A percentile compares a stretch with the other conserved stretches of the same genome.
These are phyloP conservation scores for Gymnocephalus cernua DNA, from an alignment of 2,113 vertebrate species.

Conservation along the genomic window DNA sequence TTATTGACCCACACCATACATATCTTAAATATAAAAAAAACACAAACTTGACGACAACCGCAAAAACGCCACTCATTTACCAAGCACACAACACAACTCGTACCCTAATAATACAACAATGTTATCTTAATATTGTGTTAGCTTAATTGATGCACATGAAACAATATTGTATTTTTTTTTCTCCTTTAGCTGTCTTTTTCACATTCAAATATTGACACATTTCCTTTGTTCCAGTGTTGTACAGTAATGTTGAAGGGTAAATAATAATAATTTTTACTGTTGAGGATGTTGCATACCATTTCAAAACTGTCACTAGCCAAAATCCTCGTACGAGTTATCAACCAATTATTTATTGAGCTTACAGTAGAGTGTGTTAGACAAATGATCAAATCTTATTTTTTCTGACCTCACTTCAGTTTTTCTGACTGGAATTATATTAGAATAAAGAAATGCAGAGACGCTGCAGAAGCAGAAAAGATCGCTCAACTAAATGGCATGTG, in stretches of 20 bases:
- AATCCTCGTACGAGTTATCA: neutral
- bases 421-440: neutral
- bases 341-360: neutral
- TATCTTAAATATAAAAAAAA: too few relatives aligned
- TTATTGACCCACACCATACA: too few relatives aligned
- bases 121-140: too few relatives aligned
- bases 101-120: too few relatives aligned
- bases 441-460: neutral
- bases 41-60: too few relatives aligned
- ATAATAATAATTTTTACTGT: neutral
- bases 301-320: neutral
- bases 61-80: too few relatives aligned
- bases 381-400: neutral
- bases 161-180: neutral
- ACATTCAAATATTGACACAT: neutral
- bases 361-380: neutral
- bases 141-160: too few relatives aligned
- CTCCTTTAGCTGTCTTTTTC: neutral
- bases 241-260: neutral
- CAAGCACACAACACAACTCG: too few relatives aligned
- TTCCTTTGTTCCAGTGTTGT: neutral
- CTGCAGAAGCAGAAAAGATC: neutral
- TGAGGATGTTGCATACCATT: neutral
- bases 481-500: neutral
- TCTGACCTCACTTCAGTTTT: neutral